Conservation (phyloP, 1,140 invertebrate genomes). For the Oscheius sp. region DNA sequence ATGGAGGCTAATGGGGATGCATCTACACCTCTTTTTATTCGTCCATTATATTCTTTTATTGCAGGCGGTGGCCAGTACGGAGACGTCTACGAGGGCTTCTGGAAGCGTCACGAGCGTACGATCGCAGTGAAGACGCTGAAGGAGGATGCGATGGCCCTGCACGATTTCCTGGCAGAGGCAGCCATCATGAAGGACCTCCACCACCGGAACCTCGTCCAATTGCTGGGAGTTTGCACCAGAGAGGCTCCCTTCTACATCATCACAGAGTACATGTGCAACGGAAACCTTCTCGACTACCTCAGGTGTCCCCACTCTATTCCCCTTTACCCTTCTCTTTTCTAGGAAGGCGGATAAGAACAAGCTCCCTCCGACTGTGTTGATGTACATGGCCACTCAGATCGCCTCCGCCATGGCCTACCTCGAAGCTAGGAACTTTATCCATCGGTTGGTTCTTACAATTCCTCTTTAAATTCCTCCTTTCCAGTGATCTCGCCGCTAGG, state of each 20-base stretch:
- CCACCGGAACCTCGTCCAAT: conserved; percentile 94
- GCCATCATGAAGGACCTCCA: conserved; percentile 99
- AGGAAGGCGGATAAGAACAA: conserved; percentile 81
- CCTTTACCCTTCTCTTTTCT: not conserved
- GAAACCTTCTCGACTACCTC: conserved; percentile 92
- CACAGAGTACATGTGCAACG: conserved; percentile 95
- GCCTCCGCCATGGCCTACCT: conserved; percentile 97
- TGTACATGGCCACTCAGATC: conserved; percentile 99
- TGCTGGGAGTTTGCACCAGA: conserved; percentile 89
- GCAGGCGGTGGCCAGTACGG: conserved; percentile 90
- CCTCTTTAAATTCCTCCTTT: conserved; percentile 24
- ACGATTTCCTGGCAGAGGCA: conserved; percentile 98
- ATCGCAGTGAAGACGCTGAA: conserved; percentile 90
- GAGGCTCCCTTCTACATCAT: conserved; percentile 99
- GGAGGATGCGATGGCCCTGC: conserved; percentile 98
- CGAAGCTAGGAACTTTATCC: conserved; percentile 91
- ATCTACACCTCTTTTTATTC: too few relatives aligned
- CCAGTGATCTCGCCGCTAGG: conserved; percentile 89
- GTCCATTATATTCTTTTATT: conserved; percentile 22
- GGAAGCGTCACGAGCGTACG: conserved; percentile 90
- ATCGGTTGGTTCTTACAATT: conserved; percentile 70
- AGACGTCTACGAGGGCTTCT: conserved; percentile 97
- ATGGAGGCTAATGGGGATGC: too few relatives aligned
- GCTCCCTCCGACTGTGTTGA: conserved; percentile 87
- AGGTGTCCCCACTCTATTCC: conserved; percentile 52